These are phyloP conservation scores for Gymnopithys bicolor DNA, from an alignment of 2,797 vertebrate species.

Conservation along the genomic window DNA sequence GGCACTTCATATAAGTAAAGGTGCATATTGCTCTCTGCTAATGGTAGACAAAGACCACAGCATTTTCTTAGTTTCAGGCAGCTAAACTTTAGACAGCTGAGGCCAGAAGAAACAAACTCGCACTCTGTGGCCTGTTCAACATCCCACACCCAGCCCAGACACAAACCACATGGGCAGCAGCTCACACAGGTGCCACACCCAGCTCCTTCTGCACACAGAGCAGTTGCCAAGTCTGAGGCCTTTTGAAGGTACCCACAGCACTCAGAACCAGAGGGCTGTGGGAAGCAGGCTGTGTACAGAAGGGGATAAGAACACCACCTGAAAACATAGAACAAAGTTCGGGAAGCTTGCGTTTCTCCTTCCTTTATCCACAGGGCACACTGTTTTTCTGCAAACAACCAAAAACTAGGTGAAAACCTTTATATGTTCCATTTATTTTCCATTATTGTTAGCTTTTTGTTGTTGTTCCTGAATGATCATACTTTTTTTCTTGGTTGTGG, in stretches of 20 bases:
- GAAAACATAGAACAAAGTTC: neutral
- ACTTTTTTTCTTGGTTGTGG: neutral
- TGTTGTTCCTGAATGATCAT: neutral
- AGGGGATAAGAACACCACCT: neutral
- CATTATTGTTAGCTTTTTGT: neutral
- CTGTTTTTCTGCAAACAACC: neutral
- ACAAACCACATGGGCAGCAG: neutral
- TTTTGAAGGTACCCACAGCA: neutral
- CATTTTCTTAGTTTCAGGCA: neutral
- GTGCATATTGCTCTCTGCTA: accelerated
- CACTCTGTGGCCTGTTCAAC: accelerated
- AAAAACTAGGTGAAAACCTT: neutral
- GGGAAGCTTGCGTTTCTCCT: neutral
- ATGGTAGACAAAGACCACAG: neutral
- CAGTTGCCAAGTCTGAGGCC: neutral
- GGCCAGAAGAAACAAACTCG: neutral
- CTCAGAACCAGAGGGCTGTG: neutral
- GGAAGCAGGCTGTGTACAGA: neutral
- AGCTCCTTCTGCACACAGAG: neutral
- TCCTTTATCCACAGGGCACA: neutral
- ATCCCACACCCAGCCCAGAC: accelerated
- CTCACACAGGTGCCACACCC: accelerated
- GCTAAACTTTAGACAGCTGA: neutral
- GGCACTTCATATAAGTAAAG: neutral
- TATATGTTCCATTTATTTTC: neutral